Evolutionary conservation across 2,113 vertebrate genomes (phyloP).

Genomic region (Antigone vipio): DNA sequence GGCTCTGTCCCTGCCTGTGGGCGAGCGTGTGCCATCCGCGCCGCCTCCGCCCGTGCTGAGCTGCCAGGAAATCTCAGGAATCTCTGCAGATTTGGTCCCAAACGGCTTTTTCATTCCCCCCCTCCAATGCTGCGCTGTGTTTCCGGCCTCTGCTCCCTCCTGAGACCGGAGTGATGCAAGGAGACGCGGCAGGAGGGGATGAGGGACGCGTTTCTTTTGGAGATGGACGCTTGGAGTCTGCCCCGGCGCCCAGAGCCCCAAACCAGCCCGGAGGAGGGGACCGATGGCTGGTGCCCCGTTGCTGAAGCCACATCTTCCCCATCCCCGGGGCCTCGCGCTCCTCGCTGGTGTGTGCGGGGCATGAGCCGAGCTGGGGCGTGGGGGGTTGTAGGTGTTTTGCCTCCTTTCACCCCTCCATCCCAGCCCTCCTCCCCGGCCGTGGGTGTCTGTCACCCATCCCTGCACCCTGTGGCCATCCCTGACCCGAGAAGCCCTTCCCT

Average conservation of each 20-base stretch:
- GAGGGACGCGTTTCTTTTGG: accelerated
- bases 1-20: not conserved
- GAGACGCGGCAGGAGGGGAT: accelerated
- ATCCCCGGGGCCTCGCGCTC: accelerated
- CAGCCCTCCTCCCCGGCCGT: not conserved
- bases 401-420: not conserved
- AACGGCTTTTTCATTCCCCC: not conserved
- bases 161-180: not conserved
- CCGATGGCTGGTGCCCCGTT: accelerated
- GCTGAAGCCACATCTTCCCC: not conserved
- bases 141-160: not conserved
- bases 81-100: not conserved
- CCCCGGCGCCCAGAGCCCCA: accelerated
- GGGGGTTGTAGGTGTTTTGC: not conserved
- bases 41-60: not conserved
- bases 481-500: not conserved
- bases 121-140: accelerated
- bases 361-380: not conserved
- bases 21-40: not conserved
- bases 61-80: not conserved
- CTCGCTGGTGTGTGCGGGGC: not conserved
- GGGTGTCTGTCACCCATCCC: not conserved
- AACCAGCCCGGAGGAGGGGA: accelerated
- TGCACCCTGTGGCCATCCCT: not conserved
- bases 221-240: accelerated